A percentile compares a stretch with the other conserved stretches of the same genome.
Conservation (phyloP, 2,888 invertebrate species). For the Chrysolina americana region DNA sequence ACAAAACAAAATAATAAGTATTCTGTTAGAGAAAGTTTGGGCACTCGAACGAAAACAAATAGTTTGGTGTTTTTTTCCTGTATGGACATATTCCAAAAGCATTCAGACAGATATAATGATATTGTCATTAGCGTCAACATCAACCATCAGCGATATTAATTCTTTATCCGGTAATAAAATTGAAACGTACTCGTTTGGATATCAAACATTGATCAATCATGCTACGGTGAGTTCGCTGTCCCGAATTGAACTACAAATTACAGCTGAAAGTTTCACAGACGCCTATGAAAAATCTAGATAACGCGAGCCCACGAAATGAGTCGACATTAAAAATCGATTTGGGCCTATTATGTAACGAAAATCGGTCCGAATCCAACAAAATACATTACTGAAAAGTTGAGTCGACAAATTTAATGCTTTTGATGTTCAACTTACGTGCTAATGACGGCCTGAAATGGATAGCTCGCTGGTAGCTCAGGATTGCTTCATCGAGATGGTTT, state of each 20-base stretch:
- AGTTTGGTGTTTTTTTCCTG: too few relatives aligned
- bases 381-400: conserved; percentile 20
- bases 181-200: neutral
- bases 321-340: conserved; percentile 54
- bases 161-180: too few relatives aligned
- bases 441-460: conserved; percentile 94
- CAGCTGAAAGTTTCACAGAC: conserved; percentile 25
- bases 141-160: too few relatives aligned
- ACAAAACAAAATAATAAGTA: too few relatives aligned
- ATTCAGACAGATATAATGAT: too few relatives aligned
- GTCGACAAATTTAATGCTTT: conserved; percentile 42
- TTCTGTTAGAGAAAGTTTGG: too few relatives aligned
- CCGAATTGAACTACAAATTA: neutral
- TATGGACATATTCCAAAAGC: too few relatives aligned
- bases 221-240: neutral
- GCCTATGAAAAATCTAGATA: conserved; percentile 34
- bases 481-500: conserved; percentile 88
- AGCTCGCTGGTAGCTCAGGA: conserved; percentile 91
- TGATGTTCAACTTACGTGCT: conserved; percentile 82
- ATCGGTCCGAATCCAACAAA: conserved; percentile 13
- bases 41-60: too few relatives aligned
- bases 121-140: too few relatives aligned
- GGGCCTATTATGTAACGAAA: neutral
- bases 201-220: neutral
- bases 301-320: conserved; percentile 35